Base-by-base conservation (phyloP, 2,888 invertebrate species). In the Ceriagrion tenellum region DNA sequence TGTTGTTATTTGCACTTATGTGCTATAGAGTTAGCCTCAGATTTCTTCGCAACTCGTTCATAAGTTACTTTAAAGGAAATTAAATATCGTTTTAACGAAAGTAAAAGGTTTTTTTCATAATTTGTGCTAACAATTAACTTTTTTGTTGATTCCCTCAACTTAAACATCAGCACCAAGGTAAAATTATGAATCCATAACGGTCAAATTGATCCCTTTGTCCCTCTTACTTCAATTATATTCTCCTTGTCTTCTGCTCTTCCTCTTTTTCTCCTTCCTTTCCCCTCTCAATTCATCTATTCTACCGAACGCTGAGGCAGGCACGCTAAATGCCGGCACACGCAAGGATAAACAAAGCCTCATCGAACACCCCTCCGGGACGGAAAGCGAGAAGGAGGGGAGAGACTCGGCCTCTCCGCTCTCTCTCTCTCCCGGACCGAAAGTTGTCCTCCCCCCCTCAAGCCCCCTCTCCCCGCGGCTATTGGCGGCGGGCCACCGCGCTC, bases 281-380 rank as follows among this genome's bases (percentile, higher is more conserved):
- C 12, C 81, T 18, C 35, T n/a, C 81, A 18, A 47, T 2, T 35
- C 81, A 81, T n/a, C 89, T 26, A 0, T 55, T 89, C 89, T 16
- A 6, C 20, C 40, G 56, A 55, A 59, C 35, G 59, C 91, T 23
- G 47, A 47, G 23, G 55, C 56, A n/a, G n/a, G 55, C 40, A 63
- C 56, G 63, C 40, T 63, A 47, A 47, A 47, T 8, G 30, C 63
- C 23, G 63, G 63, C 63, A 63, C 30, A 63, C n/a, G 69, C 69
- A n/a, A 90, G 30, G 90, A 59, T 59, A 90, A 63, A 56, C 91
- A 91, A 91, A 91, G 91, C 91, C 6, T 63, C 63, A 91, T 91
- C 91, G 63, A 91, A 63, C 59, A 63, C 35, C 63, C 91, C 91
- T 40, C 40, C 23, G 59, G 63, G 90, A 55, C 55, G 90, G 30